Conservation (phyloP, 92 coral and sea anemone genomes). For the Phenganax stokvisi region DNA sequence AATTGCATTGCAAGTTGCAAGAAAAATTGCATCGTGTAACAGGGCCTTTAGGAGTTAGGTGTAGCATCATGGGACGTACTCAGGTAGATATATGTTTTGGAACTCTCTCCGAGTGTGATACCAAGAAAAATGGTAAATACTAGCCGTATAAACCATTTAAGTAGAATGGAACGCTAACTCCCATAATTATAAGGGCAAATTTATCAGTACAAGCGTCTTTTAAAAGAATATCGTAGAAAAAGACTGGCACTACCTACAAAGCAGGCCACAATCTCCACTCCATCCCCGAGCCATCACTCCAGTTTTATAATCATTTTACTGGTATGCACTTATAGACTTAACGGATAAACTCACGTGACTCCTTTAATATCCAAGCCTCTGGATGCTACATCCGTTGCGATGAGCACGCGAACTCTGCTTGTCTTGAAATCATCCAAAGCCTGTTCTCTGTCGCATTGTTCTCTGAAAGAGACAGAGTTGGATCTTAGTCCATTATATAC, state of each 20-base stretch:
- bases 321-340: background rate
- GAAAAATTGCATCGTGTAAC: no score
- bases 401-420: slow-evolving; percentile 70
- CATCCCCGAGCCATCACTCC: no score
- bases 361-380: slow-evolving; percentile 95
- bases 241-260: no score
- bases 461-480: slow-evolving; percentile 47
- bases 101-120: no score
- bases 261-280: no score
- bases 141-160: background rate
- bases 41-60: background rate
- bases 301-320: no score
- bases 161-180: background rate
- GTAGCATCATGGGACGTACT: no score
- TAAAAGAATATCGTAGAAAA: background rate
- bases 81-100: no score
- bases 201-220: background rate
- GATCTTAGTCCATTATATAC: no score
- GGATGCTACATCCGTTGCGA: slow-evolving; percentile 97
- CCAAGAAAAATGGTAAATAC: no score
- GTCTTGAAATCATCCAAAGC: slow-evolving; percentile 93
- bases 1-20: no score
- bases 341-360: slow-evolving; percentile 66
- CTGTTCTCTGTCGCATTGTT: slow-evolving; percentile 86
- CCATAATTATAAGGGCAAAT: background rate